A percentile compares a stretch with the other conserved stretches of the same genome.
Evolutionary conservation across 2,888 invertebrate genomes (phyloP).

Genomic region (Agriopis leucophaearia): DNA sequence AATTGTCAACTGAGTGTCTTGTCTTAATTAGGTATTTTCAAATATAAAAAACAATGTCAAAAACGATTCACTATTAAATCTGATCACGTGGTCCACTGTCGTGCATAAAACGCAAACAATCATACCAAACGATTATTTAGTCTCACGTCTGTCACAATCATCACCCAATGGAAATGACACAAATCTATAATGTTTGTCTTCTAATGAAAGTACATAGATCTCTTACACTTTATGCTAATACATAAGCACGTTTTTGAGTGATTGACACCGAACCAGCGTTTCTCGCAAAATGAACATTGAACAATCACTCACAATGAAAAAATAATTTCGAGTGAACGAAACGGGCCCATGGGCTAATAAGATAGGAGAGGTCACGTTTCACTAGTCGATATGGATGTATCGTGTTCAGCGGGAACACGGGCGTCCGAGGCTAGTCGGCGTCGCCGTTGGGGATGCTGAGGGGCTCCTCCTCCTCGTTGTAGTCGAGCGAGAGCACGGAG

Average conservation of each 20-base stretch:
- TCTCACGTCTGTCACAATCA: constrained; percentile 78
- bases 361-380: constrained; percentile 61
- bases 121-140: constrained; percentile 70
- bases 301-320: constrained; percentile 69
- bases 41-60: constrained; percentile 82
- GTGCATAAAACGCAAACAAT: constrained; percentile 81
- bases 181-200: constrained; percentile 73
- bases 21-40: constrained; percentile 67
- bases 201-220: constrained; percentile 78
- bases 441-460: constrained; percentile 90
- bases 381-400: constrained; percentile 67
- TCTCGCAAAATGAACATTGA: constrained; percentile 52
- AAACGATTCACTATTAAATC: constrained; percentile 80
- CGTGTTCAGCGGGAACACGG: constrained; percentile 68
- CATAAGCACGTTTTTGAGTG: constrained; percentile 67
- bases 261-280: constrained; percentile 63
- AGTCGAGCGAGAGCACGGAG: constrained; percentile 90
- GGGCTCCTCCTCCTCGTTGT: constrained; percentile 91
- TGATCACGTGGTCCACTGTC: constrained; percentile 83
- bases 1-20: constrained; percentile 81
- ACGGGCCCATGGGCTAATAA: constrained; percentile 54
- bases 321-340: constrained; percentile 62
- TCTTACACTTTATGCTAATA: constrained; percentile 75
- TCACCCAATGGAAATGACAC: constrained; percentile 79
- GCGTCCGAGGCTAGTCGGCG: constrained; percentile 74